Evolutionary conservation across 2,888 invertebrate genomes (phyloP).

Genomic region (Cheilosia impressa): DNA sequence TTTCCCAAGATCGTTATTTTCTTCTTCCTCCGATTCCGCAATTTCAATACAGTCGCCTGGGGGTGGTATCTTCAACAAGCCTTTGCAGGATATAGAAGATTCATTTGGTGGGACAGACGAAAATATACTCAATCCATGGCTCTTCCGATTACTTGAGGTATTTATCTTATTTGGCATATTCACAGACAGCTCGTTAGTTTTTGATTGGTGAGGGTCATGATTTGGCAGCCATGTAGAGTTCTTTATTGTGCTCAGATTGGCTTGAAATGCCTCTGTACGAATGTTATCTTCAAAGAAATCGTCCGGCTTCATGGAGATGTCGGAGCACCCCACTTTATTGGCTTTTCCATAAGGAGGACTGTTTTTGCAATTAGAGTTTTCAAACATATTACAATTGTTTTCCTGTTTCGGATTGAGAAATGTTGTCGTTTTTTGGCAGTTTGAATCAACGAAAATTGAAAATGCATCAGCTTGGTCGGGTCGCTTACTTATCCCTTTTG

Average conservation of each 20-base stretch:
- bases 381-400: constrained; percentile 26
- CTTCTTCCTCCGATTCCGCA: constrained; percentile 54
- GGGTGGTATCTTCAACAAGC: neutral
- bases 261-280: constrained; percentile 81
- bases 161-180: constrained; percentile 75
- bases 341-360: neutral
- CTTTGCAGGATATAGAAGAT: constrained; percentile 31
- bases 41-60: constrained; percentile 53
- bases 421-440: neutral
- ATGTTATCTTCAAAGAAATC: constrained; percentile 80
- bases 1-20: constrained; percentile 74
- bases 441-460: constrained; percentile 31
- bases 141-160: neutral
- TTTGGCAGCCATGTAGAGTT: constrained; percentile 81
- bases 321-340: constrained; percentile 10
- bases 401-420: neutral
- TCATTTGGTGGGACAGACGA: constrained; percentile 7
- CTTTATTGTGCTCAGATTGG: constrained; percentile 80
- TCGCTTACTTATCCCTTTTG: neutral
- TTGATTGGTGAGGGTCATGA: constrained; percentile 53
- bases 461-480: neutral
- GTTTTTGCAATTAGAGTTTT: constrained; percentile 22
- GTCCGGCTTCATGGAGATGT: constrained; percentile 39
- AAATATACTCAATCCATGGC: constrained; percentile 33
- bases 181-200: constrained; percentile 75